Evolutionary conservation across 1,140 invertebrate species (phyloP), one percentile per base, ranked within the genome.

Genomic region (Conus ventricosus): DNA sequence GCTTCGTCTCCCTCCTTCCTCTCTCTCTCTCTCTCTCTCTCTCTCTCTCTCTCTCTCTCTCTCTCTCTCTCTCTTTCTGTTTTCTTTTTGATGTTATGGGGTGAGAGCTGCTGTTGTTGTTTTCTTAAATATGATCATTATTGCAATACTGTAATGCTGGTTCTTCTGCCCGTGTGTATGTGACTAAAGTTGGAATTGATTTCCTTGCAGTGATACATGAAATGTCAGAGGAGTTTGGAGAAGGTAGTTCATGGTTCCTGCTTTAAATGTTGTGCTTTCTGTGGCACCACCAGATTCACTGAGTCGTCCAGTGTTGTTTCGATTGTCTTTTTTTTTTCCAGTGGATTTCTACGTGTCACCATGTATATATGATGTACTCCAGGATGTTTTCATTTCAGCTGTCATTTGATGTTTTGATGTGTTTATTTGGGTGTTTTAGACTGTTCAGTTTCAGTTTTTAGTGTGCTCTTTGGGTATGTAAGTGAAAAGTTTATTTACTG

Each of bases 181-280:
- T 83, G 4, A 78, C 39, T 78, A 8, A 51, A 78, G 11, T 27
- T 78, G 76, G 17, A 78, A 10, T 39, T 78, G n/a, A 39, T 78
- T 78, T 78, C 76, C 39, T 78, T 78, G 76, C 76, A 78, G 25
- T 78, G 11, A 71, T 71, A 20, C 67, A 71, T 71, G 67, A 71
- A 71, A n/a, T n/a, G 23, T 71, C 67, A 71, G 23, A 71, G 67
- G 67, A 71, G 11, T 20, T 71, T 71, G 67, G 23, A 71, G 67
- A 71, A 71, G 67, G 67, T 71, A 71, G 67, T 7, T 23, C 67
- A 23, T 23, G 20, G 20, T 23, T 71, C 20, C 17, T 7, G 15
- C 67, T 23, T 71, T 71, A 13, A 71, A 6, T 71, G 67, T 71
- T 71, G 67, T 71, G 67, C 10, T 71, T 23, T 71, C 23, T 71